phyloP scores from a whole-genome alignment of 1,140 invertebrate species.

The Melitaea cinxia region DNA sequence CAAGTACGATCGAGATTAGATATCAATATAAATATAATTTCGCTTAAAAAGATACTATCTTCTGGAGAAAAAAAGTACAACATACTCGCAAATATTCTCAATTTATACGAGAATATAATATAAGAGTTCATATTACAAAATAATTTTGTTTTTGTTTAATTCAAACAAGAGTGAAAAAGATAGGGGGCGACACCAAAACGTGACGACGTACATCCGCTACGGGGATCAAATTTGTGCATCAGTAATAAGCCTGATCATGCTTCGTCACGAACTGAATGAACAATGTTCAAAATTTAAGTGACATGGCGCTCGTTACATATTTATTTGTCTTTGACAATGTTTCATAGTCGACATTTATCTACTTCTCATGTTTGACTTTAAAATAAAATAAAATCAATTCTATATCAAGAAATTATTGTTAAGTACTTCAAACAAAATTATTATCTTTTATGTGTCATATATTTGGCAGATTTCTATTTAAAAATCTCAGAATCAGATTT shows the following conservation, averaged over 20 bases:
- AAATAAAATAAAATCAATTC: no score
- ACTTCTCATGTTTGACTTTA: no score
- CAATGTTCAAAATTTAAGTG: conserved; percentile 71
- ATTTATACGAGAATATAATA: neutral
- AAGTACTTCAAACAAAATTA: no score
- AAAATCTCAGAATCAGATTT: no score
- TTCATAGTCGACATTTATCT: no score
- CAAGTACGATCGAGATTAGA: conserved; percentile 41
- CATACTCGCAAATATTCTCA: no score
- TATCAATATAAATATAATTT: neutral
- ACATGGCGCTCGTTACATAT: conserved; percentile 54
- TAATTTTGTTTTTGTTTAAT: conserved; percentile 38
- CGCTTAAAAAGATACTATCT: neutral
- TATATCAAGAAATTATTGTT: no score
- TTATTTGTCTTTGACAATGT: conserved; percentile 33
- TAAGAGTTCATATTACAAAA: neutral
- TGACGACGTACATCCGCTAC: conserved; percentile 56
- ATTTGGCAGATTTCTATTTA: no score
- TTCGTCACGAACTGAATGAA: conserved; percentile 66
- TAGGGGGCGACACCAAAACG: conserved; percentile 67
- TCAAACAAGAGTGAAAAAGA: conserved; percentile 34
- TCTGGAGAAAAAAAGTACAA: neutral
- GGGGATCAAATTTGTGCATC: conserved; percentile 58
- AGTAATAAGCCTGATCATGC: conserved; percentile 78
- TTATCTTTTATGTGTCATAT: no score